Base-by-base conservation (phyloP, 2,888 invertebrate species). In the Tortrix viridana region DNA sequence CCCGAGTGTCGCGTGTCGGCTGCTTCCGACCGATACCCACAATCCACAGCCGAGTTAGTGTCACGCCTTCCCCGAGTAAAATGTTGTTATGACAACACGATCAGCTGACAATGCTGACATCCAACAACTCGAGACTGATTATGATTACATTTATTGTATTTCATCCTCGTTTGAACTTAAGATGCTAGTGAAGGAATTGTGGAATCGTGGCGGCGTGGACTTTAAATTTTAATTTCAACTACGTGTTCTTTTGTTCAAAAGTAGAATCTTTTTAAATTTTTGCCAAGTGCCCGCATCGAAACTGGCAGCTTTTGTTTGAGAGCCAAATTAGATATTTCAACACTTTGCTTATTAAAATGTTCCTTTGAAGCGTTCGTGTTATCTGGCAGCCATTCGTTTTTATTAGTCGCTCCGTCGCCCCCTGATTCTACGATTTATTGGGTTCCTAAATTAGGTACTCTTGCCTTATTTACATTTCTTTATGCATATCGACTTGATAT, bases 51-150 rank as follows among this genome's bases (percentile, higher is more conserved):
- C 74, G 71, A 75, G 75, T 81, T 84, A 72, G 68, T 72, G 75
- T 82, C 79, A 80, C 83, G 79, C 80, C 82, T 84, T 82, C 75
- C 74, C 72, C 71, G 56, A 70, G 75, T 74, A 77, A 74, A 76
- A 80, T 82, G 79, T 81, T 84, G 79, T 82, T 84, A 77, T 84
- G 81, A 81, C 78, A 80, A 82, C 82, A 71, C 76, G 81, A 80
- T 85, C 86, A 86, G 85, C 85, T 85, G 85, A 74, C 53, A 19
- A 47, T 52, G 85, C 85, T 85, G 85, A 74, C 53, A 19, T 52
- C 47, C 26, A 47, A 46, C 48, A n/a, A 22, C 58, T 26, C 26
- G 32, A 53, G 20, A 53, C 58, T 53, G 46, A 53, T 52, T 47
- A 58, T 53, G 46, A 53, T 52, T 47, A 58, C 19, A 23, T 20